Evolutionary conservation across 2,797 vertebrate genomes (phyloP), one percentile per base, ranked within the genome.

Genomic region (Sebastes baramenuke): DNA sequence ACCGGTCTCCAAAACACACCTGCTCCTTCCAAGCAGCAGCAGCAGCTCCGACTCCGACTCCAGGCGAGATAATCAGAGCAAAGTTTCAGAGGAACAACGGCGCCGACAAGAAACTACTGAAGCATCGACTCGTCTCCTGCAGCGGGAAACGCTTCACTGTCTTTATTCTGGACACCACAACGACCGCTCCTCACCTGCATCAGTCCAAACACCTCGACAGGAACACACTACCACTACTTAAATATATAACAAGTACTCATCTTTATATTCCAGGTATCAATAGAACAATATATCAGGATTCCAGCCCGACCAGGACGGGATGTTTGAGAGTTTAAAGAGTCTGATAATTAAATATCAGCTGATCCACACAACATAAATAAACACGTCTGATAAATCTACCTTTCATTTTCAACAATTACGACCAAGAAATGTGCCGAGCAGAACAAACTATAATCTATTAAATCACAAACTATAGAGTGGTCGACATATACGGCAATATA

Each of bases 1-100:
- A 80, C 67, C 70, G 1, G 24, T 8, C 84, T 85, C 77, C 75
- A 81, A 75, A 86, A 83, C 86, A 90, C 89, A 93, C 87, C 90
- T 91, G 89, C 84, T 68, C 87, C 87, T 86, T 74, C 82, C 76
- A 49, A 81, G 62, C 78, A 54, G 70, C 81, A 42, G 38, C 38
- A 42, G 38, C 38, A 42, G 38, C 38, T 42, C 38, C 38, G 55
- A 80, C 38, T 42, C 38, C 38, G 55, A 80, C 89, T 84, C 59
- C 67, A 85, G 86, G 87, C 87, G 18, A 67, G 79, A 61, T 81
- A 58, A 87, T 86, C 88, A 87, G 68, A 71, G 72, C 8, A 25
- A 86, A 68, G 80, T 77, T 76, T 72, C 74, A 49, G 58, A 77
- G 55, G 30, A 77, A 60, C 72, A 82, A 64, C 62, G 10, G 32